Evolutionary conservation across 2,113 vertebrate genomes (phyloP).

Genomic region (Notechis scutatus): DNA sequence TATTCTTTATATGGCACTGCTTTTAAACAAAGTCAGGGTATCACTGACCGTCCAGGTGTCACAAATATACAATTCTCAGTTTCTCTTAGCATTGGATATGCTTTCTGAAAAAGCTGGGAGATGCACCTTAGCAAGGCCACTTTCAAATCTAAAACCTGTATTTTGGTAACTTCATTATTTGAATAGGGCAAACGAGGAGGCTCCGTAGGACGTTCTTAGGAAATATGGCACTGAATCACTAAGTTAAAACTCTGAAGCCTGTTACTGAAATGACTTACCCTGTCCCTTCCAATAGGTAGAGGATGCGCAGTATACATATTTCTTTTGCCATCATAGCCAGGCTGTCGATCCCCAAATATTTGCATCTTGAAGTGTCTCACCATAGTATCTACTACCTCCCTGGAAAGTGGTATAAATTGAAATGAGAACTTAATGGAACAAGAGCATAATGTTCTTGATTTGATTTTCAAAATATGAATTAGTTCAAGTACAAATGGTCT

Average conservation of each 20-base stretch:
- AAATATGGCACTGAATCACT: background rate
- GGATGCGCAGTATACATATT: slow-evolving; percentile 99
- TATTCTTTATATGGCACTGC: background rate
- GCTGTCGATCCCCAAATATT: slow-evolving; percentile 96
- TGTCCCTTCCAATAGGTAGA: slow-evolving; percentile 90
- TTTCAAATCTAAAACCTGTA: background rate
- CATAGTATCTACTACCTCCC: slow-evolving; percentile 98
- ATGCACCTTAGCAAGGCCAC: background rate
- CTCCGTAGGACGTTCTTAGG: background rate
- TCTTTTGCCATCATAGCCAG: slow-evolving; percentile 95
- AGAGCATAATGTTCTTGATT: background rate
- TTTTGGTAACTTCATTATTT: background rate
- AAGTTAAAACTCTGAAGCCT: background rate
- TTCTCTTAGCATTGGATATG: background rate
- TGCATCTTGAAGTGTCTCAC: slow-evolving; percentile 99
- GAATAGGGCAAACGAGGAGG: background rate
- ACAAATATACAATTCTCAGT: background rate
- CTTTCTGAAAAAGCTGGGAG: background rate
- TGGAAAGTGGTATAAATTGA: slow-evolving; percentile 59
- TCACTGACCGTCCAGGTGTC: background rate
- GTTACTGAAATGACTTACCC: slow-evolving; percentile 70
- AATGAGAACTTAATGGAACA: slow-evolving; percentile 4
- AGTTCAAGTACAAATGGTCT: background rate
- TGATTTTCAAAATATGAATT: background rate
- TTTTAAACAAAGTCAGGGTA: background rate